phyloP scores from a whole-genome alignment of 2,888 invertebrate genomes.

The Drosophila mulleri region DNA sequence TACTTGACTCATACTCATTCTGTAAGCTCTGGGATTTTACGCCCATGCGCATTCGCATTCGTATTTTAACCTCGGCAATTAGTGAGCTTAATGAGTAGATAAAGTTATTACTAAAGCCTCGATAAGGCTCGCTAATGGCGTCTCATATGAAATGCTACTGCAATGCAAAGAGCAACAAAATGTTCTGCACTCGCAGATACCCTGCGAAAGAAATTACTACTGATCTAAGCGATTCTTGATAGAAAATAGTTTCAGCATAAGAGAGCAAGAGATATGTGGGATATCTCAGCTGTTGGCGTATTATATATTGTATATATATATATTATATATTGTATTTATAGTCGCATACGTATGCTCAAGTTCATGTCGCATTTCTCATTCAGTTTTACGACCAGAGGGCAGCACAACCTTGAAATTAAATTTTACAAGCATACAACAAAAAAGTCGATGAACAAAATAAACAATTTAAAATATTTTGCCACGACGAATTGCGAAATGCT shows the following conservation, averaged over 20 bases:
- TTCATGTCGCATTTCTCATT: neutral
- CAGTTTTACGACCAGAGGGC: neutral
- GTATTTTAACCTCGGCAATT: slow-evolving; percentile 35
- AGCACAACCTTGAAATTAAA: neutral
- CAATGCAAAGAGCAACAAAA: no score
- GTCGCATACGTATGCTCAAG: neutral
- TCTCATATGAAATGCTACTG: neutral
- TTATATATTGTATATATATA: neutral
- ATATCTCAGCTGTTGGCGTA: neutral
- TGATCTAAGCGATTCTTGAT: neutral
- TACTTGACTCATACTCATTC: slow-evolving; percentile 22
- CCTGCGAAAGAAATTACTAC: neutral
- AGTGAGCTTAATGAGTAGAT: slow-evolving; percentile 26
- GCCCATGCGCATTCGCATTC: neutral
- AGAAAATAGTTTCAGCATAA: neutral
- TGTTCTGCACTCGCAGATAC: slow-evolving; percentile 2
- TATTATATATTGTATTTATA: neutral
- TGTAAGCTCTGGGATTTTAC: slow-evolving; percentile 6
- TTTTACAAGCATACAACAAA: slow-evolving; percentile 8
- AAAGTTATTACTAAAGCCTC: slow-evolving; percentile 13
- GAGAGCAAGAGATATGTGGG: neutral
- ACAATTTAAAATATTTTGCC: neutral
- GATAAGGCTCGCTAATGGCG: slow-evolving; percentile 29
- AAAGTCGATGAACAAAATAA: neutral
- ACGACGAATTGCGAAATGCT: neutral